phyloP scores from a whole-genome alignment of 2,797 vertebrate genomes.

The Pachyuromys duprasi region DNA sequence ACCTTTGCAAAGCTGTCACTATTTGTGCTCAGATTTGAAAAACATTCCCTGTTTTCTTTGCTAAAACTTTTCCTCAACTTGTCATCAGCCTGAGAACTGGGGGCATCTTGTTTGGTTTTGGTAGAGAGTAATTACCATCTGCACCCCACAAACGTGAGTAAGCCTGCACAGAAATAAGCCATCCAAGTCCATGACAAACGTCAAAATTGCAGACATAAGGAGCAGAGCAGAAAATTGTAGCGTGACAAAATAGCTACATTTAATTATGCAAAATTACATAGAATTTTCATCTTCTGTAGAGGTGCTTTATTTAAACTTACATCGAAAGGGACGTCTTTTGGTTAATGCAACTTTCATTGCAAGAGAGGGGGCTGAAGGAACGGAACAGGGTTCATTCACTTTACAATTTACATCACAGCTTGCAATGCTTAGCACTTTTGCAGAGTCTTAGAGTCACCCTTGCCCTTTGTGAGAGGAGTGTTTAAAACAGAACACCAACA shows the following conservation, averaged over 20 bases:
- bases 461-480: slow-evolving; percentile 42
- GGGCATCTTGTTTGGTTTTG: slow-evolving; percentile 78
- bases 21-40: neutral
- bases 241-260: slow-evolving; percentile 89
- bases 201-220: slow-evolving; percentile 88
- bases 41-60: neutral
- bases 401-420: slow-evolving; percentile 75
- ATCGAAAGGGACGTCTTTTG: slow-evolving; percentile 81
- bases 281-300: slow-evolving; percentile 88
- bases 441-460: neutral
- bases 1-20: slow-evolving; percentile 6
- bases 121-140: slow-evolving; percentile 86
- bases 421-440: slow-evolving; percentile 56
- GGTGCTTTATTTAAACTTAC: slow-evolving; percentile 87
- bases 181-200: slow-evolving; percentile 82
- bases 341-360: slow-evolving; percentile 83
- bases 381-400: slow-evolving; percentile 68
- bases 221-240: slow-evolving; percentile 89
- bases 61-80: neutral
- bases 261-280: slow-evolving; percentile 91
- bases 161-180: slow-evolving; percentile 88
- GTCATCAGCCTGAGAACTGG: slow-evolving; percentile 66
- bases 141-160: slow-evolving; percentile 86
- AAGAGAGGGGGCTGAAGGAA: slow-evolving; percentile 75
- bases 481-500: no score